A percentile compares a stretch with the other conserved stretches of the same genome.
These are phyloP conservation scores for Solenopsis invicta DNA, from an alignment of 1,140 invertebrate species.

Conservation along the genomic window DNA sequence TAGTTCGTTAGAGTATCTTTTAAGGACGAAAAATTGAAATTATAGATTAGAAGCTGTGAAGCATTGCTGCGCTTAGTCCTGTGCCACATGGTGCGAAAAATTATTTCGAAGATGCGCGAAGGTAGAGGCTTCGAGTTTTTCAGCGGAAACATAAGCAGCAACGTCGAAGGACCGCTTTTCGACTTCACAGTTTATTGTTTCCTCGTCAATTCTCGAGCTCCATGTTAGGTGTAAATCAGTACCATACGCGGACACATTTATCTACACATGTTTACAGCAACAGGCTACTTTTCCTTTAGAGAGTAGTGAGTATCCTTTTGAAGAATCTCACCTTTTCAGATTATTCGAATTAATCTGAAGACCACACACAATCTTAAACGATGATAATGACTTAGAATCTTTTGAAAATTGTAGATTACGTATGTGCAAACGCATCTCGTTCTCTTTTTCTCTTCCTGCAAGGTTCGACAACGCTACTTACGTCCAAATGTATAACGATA, in stretches of 20 bases:
- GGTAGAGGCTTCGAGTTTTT: neutral
- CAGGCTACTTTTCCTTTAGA: neutral
- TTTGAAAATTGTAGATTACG: neutral
- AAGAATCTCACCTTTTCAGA: neutral
- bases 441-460: neutral
- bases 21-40: constrained; percentile 33
- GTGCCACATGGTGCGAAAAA: constrained; percentile 18
- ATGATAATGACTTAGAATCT: constrained; percentile 11
- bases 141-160: constrained; percentile 43
- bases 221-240: neutral
- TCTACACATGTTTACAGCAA: constrained; percentile 32
- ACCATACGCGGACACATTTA: constrained; percentile 12
- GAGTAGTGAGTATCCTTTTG: constrained; percentile 21
- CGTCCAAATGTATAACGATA: constrained; percentile 3
- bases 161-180: constrained; percentile 62
- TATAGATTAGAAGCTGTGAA: constrained; percentile 19
- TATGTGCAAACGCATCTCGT: neutral
- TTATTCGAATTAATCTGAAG: constrained; percentile 3
- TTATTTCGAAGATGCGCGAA: constrained; percentile 26
- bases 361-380: neutral
- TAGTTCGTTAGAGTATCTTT: constrained; percentile 39
- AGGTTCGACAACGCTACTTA: neutral
- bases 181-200: constrained; percentile 60
- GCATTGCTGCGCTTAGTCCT: constrained; percentile 4
- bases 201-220: neutral